Conservation (phyloP, 2,888 invertebrate genomes). For the Phasia obesa region DNA sequence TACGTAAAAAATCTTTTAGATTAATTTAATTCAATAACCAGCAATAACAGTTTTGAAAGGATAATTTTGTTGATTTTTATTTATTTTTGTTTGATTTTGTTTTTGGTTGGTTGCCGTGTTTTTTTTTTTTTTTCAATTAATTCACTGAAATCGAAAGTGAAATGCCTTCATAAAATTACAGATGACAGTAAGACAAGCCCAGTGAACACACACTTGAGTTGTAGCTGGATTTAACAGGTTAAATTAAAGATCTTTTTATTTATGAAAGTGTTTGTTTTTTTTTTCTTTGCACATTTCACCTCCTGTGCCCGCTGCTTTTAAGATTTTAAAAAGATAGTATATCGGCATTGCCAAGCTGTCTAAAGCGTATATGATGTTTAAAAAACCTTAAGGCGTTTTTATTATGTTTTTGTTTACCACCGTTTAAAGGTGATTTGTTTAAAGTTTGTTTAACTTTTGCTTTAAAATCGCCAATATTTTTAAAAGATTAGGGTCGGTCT, state of each 20-base stretch:
- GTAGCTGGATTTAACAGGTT: conserved; percentile 54
- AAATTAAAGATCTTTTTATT: conserved; percentile 52
- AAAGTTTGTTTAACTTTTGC: neutral
- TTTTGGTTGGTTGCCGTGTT: conserved; percentile 10
- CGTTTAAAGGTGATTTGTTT: conserved; percentile 36
- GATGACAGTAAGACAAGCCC: conserved; percentile 19
- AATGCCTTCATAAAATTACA: conserved; percentile 73
- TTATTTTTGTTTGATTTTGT: conserved; percentile 25
- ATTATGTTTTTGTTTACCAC: conserved; percentile 6
- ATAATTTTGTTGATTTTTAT: conserved; percentile 55
- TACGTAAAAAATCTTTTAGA: neutral
- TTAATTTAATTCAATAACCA: neutral
- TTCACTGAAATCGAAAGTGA: conserved; percentile 78
- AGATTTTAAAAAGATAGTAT: neutral
- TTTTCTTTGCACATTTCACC: neutral
- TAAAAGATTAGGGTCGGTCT: neutral
- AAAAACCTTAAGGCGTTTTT: conserved; percentile 53
- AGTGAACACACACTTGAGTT: conserved; percentile 17
- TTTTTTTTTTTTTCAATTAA: no score
- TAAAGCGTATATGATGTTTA: conserved; percentile 45
- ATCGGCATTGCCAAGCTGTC: conserved; percentile 2
- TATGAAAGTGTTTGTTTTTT: conserved; percentile 50
- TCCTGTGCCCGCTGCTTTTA: neutral
- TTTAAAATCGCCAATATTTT: neutral
- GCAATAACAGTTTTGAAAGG: conserved; percentile 56